A percentile compares a stretch with the other conserved stretches of the same genome.
These are phyloP conservation scores for Coenonympha glycerion DNA, from an alignment of 2,888 invertebrate species.

Conservation along the genomic window DNA sequence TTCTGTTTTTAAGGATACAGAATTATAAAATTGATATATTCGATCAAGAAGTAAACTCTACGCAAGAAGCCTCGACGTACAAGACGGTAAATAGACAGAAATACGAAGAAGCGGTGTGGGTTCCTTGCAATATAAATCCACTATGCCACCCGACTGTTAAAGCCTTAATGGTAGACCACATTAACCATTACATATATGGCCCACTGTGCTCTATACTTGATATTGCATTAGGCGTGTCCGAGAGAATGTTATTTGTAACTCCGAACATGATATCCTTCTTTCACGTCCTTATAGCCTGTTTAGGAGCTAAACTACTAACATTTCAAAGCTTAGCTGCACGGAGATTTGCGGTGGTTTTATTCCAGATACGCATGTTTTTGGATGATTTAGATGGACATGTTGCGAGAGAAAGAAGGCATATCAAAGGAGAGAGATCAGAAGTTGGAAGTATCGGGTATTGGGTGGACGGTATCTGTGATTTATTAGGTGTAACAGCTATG, in stretches of 20 bases:
- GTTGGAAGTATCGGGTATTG: conserved; percentile 88
- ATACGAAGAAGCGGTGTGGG: conserved; percentile 76
- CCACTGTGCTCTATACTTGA: conserved; percentile 86
- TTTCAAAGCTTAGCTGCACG: conserved; percentile 82
- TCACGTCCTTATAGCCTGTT: conserved; percentile 84
- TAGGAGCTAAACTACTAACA: conserved; percentile 84
- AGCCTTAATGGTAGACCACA: conserved; percentile 86
- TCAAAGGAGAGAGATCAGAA: conserved; percentile 85
- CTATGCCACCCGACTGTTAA: conserved; percentile 89
- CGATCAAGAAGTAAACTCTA: conserved; percentile 35
- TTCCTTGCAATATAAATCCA: conserved; percentile 84
- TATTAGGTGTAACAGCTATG: conserved; percentile 83
- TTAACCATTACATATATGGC: conserved; percentile 88
- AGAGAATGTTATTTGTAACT: conserved; percentile 78
- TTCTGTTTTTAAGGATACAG: conserved; percentile 82
- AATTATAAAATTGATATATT: conserved; percentile 78
- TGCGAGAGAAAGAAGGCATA: conserved; percentile 84
- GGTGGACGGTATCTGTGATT: conserved; percentile 89
- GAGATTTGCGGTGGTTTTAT: conserved; percentile 83
- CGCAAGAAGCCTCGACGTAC: conserved; percentile 47
- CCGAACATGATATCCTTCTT: conserved; percentile 89
- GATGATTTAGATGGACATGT: conserved; percentile 93
- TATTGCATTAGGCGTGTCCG: conserved; percentile 78
- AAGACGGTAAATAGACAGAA: conserved; percentile 35
- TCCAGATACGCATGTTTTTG: conserved; percentile 86